Evolutionary conservation across 2,888 invertebrate species (phyloP).

Genomic region (Ormyrus rosae): DNA sequence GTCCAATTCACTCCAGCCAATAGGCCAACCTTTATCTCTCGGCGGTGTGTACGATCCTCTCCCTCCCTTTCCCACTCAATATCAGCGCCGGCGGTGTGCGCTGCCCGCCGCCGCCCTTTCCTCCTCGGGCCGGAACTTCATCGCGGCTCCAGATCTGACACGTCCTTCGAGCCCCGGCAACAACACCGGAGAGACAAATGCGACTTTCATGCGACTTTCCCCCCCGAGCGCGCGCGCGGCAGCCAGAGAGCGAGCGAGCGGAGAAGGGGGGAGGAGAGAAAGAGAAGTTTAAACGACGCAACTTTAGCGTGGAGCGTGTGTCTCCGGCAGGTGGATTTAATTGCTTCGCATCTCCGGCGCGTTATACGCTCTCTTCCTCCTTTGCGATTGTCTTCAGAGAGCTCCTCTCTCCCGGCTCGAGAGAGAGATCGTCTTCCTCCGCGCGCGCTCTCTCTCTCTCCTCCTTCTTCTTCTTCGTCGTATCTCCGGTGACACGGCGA

Average conservation of each 20-base stretch:
- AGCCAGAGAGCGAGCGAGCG: background rate
- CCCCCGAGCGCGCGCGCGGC: constrained; percentile 1
- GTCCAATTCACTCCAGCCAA: background rate
- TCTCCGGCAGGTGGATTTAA: constrained; percentile 61
- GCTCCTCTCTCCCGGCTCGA: constrained; percentile 6
- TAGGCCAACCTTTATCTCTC: constrained; percentile 5
- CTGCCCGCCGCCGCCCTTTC: too few species aligned
- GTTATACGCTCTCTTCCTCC: constrained; percentile 35
- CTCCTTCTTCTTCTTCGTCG: constrained; percentile 12
- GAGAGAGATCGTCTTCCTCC: constrained; percentile 10
- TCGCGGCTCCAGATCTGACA: constrained; percentile 20
- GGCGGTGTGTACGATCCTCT: background rate
- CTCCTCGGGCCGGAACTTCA: constrained; percentile 3
- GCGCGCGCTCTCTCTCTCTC: background rate
- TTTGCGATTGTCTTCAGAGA: constrained; percentile 44
- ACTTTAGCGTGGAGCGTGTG: constrained; percentile 56
- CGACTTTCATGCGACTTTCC: constrained; percentile 60
- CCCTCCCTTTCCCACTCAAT: constrained; percentile 1
- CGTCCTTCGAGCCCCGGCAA: constrained; percentile 6
- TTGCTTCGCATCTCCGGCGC: constrained; percentile 56
- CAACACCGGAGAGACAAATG: constrained; percentile 59
- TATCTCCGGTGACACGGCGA: constrained; percentile 32
- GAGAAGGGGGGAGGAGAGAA: background rate
- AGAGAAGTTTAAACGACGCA: constrained; percentile 64
- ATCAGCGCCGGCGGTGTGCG: background rate